Base-by-base conservation (phyloP, 1,140 invertebrate species). In the fruit fly (Drosophila melanogaster) region DNA sequence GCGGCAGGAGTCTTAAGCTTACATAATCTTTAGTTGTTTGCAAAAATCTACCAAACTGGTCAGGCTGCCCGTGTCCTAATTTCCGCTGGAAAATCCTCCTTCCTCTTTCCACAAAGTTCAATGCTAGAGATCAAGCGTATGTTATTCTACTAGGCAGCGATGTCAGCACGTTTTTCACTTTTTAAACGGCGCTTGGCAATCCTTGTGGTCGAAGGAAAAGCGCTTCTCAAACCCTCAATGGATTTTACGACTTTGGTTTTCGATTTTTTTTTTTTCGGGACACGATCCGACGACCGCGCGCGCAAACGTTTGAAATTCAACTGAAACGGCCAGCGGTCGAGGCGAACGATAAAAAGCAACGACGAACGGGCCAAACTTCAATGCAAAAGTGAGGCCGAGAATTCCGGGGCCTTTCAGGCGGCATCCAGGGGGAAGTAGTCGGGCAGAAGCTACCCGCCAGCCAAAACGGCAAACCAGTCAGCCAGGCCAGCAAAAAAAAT, bases 281-380 rank as follows among this genome's bases (percentile, higher is more conserved):
- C 38, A 56, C 47, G 40, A 49, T 56, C 14, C 51, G 43, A 71
- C 83, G 65, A 89, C 85, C 77, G 84, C 79, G 84, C 85, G 84
- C 84, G 77, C 69, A 71, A 80, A 71, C 79, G 85, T 84, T 90
- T 89, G 64, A 89, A 89, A 89, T 84, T 71, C 84, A 89, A 89
- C 84, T 89, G 80, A 89, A 90, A 56, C 58, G 76, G 51, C 72
- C 61, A 80, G 61, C 77, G 64, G 58, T 50, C 65, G 73, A 38
- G 61, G 46, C 76, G 17, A 61, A 57, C 79, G 85, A 90, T 89
- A 84, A 90, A 89, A 90, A 61, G 69, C 62, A 41, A 66, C 60
- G 62, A 58, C 67, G 77, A 81, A 75, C 59, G 54, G 46, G 43
- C 46, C 50, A 56, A 58, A 76, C 55, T 49, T 26, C 67, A 70